Evolutionary conservation across 2,113 vertebrate genomes (phyloP), one percentile per base, ranked within the genome.

Genomic region (Aegotheles bennettii): DNA sequence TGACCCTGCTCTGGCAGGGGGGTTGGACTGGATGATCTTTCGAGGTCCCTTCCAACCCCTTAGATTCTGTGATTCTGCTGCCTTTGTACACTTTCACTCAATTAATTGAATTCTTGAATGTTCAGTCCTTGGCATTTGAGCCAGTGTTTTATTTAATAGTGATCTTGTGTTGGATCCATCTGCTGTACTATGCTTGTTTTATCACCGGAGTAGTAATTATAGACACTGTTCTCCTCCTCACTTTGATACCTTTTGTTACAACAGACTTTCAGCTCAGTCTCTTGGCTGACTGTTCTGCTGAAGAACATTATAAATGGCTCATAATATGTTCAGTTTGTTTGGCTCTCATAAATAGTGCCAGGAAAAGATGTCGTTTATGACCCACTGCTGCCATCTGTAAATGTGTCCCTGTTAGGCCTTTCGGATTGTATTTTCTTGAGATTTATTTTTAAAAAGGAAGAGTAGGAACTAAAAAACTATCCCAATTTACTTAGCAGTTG

Each of bases 201-300:
- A 93, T 96, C 76, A 87, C 89, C 11, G 3, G 17, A 53, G 35
- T 76, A 70, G 74, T 89, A 93, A 97, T 95, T 91, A 82, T 47
- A 85, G 82, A 89, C 64, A 77, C 69, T 90, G 33, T 65, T 96
- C 89, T 89, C 78, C 91, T 96, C 73, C 83, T 94, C 67, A 82
- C 48, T 95, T 77, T 42, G 80, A 50, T 90, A 79, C 90, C 88
- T 97, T 97, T 96, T 97, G 94, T 96, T 96, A 73, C 84, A 96
- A 70, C 75, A 90, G 89, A 65, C 79, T 88, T 96, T 90, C 94
- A 87, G 74, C 87, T 92, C 85, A 77, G 77, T 79, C 70, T 90
- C 79, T 90, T 94, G 87, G 65, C 89, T 85, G 90, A 80, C 83
- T 81, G 71, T 84, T 89, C 73, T 83, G 35, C 84, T 63, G 92